Evolutionary conservation across 2,888 invertebrate species (phyloP), one percentile per base, ranked within the genome.

Genomic region (Halictus quadricinctus): DNA sequence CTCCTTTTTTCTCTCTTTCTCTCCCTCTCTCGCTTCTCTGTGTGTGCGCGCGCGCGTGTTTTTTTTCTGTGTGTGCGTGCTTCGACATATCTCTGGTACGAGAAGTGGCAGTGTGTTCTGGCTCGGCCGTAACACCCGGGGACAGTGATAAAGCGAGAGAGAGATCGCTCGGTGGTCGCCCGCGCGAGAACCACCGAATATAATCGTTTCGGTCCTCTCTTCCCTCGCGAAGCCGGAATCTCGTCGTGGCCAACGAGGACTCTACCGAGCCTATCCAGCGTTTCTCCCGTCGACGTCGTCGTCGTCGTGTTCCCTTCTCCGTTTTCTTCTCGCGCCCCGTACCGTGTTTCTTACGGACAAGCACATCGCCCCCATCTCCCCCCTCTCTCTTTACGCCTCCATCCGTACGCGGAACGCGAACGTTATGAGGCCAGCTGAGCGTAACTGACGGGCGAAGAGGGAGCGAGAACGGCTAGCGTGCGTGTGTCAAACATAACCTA

Each of bases 401-500:
- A 79, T 78, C 78, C 76, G 73, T 36, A 69, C 41, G 25, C 60
- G 46, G 80, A 73, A 69, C 72, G 74, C 77, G 43, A 72, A 80
- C 85, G 84, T 87, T 84, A 83, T 80, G 89, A 88, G 88, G 76
- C 88, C 82, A 88, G 86, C 84, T 86, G 88, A 89, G 83, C 78
- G 88, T 86, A 83, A 83, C 84, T 86, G 87, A 89, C 88, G 82
- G 73, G 73, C 64, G 76, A 81, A 86, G 87, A 81, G 87, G 82
- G 87, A 87, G 87, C 80, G 69, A 64, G 66, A 69, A 81, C 85
- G 69, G 72, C 69, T 36, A 79, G 79, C 86, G 86, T 86, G 86
- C 86, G 86, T 86, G 85, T 69, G 85, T 82, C 86, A 80, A 87
- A 88, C 88, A 87, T 88, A 88, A 88, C 88, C 88, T 88, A 87